Conservation (phyloP, 2,888 invertebrate species). For the Dendrolimus pini region DNA sequence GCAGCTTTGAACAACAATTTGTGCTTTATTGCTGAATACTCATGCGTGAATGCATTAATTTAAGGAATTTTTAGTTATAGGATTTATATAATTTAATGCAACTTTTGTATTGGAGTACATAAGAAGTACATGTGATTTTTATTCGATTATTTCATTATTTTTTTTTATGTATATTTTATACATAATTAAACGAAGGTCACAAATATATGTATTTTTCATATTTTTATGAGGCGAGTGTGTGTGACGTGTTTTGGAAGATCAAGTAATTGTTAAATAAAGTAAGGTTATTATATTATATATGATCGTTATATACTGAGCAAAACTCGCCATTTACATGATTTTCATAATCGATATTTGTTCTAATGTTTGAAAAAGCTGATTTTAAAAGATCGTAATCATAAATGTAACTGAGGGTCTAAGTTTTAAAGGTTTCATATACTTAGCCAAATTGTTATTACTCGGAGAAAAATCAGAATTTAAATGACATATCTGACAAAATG, state of each 20-base stretch:
- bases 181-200: conserved; percentile 34
- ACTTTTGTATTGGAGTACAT: conserved; percentile 69
- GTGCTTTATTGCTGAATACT: conserved; percentile 76
- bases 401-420: too few species aligned
- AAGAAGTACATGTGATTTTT: conserved; percentile 70
- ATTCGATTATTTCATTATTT: conserved; percentile 57
- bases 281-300: conserved; percentile 11
- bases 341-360: conserved; percentile 1
- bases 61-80: conserved; percentile 52
- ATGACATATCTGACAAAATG: conserved; percentile 76
- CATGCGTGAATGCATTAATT: conserved; percentile 71
- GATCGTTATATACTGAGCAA: conserved; percentile 16
- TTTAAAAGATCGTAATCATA: too few species aligned
- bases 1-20: conserved; percentile 72
- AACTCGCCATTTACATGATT: conserved; percentile 17
- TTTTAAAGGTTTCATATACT: conserved; percentile 34
- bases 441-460: conserved; percentile 72
- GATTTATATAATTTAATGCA: conserved; percentile 50
- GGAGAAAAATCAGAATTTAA: conserved; percentile 75
- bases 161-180: conserved; percentile 33
- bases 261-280: conserved; percentile 8
- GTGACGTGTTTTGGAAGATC: conserved; percentile 28
- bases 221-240: conserved; percentile 29
- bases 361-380: neutral
- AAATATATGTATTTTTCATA: conserved; percentile 22